phyloP scores from a whole-genome alignment of 1,140 invertebrate species.

The Magallana gigas region DNA sequence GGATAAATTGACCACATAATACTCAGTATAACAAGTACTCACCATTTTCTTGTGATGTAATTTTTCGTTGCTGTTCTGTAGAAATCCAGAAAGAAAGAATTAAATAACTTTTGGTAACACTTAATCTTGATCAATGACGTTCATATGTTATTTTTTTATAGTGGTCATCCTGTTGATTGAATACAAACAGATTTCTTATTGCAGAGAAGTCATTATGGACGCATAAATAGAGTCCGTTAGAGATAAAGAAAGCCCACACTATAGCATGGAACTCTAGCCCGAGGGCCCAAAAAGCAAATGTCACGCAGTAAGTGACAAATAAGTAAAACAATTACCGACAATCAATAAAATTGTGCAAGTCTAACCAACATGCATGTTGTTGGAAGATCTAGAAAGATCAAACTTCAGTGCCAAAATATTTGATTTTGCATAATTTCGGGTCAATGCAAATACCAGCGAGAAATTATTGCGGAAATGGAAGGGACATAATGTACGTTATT shows the following conservation, averaged over 20 bases:
- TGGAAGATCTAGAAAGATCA: background rate
- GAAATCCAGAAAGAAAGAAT: background rate
- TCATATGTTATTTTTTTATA: background rate
- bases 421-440: background rate
- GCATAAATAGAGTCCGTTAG: slow-evolving; percentile 15
- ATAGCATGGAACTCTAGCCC: slow-evolving; percentile 3
- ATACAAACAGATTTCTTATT: slow-evolving; percentile 6
- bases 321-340: slow-evolving; percentile 30
- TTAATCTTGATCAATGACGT: background rate
- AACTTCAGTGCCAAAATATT: background rate
- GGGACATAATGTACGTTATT: too few relatives aligned
- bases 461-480: slow-evolving; percentile 5
- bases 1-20: too few relatives aligned
- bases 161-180: background rate
- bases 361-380: background rate
- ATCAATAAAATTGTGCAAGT: slow-evolving; percentile 32
- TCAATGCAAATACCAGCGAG: slow-evolving; percentile 6
- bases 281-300: background rate
- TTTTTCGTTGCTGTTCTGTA: background rate
- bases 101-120: background rate
- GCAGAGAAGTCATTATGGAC: background rate
- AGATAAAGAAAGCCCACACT: slow-evolving; percentile 1
- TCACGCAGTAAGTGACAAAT: slow-evolving; percentile 21
- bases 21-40: background rate
- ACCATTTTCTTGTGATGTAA: background rate